Base-by-base conservation (phyloP, 2,797 vertebrate genomes). In the Gouania willdenowi region DNA sequence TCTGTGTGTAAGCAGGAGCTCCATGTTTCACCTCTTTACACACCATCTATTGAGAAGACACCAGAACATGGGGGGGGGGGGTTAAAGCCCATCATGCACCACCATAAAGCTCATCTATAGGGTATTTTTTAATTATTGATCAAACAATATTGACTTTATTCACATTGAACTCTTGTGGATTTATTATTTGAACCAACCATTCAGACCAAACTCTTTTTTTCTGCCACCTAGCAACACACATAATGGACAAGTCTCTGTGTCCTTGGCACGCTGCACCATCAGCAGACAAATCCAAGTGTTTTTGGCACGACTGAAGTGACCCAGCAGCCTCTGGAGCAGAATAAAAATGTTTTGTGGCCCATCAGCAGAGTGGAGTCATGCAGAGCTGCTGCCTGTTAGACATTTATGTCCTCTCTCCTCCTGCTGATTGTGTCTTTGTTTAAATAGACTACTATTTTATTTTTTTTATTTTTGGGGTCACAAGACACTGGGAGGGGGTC, bases 161-260 rank as follows among this genome's bases (percentile, higher is more conserved):
- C n/a, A n/a, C n/a, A n/a, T n/a, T n/a, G n/a, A n/a, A n/a, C n/a
- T n/a, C 18, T 25, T n/a, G n/a, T 24, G 13, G 38, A 23, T 64
- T 19, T 41, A 8, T n/a, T 36, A 2, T 28, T n/a, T n/a, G n/a
- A n/a, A n/a, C n/a, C n/a, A n/a, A n/a, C n/a, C n/a, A n/a, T n/a
- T n/a, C 68, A 48, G 32, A 55, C 50, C 50, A 38, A 66, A 54
- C 40, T 64, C 71, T 70, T 59, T 62, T 6, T 56, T 65, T 79
- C 75, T 66, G 71, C 70, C 83, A 77, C 68, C 50, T 43, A 82
- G 61, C 62, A 66, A 68, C 74, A 71, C 33, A 43, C 82, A 87
- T 79, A 88, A 86, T 83, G 41, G 69, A 29, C 52, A 75, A 70
- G 48, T 84, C 65, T 81, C 65, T 85, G 79, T 69, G 60, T 59